Evolutionary conservation across 2,888 invertebrate species (phyloP).

Genomic region (Phaedon cochleariae): DNA sequence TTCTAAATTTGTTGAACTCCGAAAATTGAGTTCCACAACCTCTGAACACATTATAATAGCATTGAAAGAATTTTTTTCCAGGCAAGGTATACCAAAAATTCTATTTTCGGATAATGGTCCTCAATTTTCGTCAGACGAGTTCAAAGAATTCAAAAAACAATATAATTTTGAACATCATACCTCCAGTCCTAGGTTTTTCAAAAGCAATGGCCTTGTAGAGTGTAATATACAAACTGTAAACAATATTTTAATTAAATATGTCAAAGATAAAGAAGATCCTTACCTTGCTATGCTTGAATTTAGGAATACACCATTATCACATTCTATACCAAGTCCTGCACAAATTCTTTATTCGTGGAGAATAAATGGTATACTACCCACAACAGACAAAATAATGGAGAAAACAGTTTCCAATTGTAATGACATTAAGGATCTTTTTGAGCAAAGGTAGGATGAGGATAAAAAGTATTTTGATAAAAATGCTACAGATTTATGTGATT

Average conservation of each 20-base stretch:
- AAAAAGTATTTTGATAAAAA: neutral
- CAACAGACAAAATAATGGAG: neutral
- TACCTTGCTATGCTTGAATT: neutral
- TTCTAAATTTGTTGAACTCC: neutral
- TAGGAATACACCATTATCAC: neutral
- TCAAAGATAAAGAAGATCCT: neutral
- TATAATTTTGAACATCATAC: neutral
- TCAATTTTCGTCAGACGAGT: neutral
- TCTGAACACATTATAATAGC: neutral
- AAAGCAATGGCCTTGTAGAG: neutral
- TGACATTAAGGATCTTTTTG: neutral
- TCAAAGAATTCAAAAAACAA: neutral
- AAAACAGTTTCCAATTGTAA: neutral
- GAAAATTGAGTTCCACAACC: neutral
- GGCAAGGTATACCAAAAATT: slow-evolving; percentile 4
- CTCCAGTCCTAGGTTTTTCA: neutral
- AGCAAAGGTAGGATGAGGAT: neutral
- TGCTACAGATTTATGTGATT: neutral
- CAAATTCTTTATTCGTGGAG: neutral
- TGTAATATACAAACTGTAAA: neutral
- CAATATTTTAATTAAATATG: neutral
- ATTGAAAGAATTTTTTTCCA: neutral
- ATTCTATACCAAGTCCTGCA: neutral
- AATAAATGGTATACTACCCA: neutral
- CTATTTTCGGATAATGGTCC: slow-evolving; percentile 5